phyloP scores from a whole-genome alignment of 2,888 invertebrate species.

The Trichacis sp. region DNA sequence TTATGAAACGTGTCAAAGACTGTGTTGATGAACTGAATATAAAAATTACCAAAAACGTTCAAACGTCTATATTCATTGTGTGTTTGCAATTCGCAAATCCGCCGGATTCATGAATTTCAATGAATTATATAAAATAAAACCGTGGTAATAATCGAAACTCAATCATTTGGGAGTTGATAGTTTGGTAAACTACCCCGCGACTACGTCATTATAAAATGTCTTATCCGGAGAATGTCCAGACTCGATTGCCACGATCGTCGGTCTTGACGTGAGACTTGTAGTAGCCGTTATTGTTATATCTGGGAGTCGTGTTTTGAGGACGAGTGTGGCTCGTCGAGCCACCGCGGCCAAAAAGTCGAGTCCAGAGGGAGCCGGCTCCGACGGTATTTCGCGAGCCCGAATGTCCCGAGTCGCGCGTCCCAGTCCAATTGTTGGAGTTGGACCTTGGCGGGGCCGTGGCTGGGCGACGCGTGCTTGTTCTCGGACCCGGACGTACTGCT shows the following conservation, averaged over 20 bases:
- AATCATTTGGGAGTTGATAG: too few relatives aligned
- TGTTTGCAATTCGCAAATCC: too few relatives aligned
- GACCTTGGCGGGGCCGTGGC: conserved; percentile 50
- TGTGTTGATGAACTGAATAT: too few relatives aligned
- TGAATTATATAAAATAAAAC: too few relatives aligned
- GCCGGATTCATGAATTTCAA: too few relatives aligned
- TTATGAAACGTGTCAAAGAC: too few relatives aligned
- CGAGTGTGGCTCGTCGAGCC: conserved; percentile 24
- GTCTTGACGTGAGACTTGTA: conserved; percentile 54
- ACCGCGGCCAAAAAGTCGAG: conserved; percentile 50
- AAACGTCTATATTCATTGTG: too few relatives aligned
- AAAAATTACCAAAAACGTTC: too few relatives aligned
- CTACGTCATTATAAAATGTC: too few relatives aligned
- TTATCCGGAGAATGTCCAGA: conserved; percentile 66
- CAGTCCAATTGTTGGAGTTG: conserved; percentile 55
- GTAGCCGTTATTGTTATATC: conserved; percentile 48
- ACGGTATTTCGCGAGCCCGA: conserved; percentile 54
- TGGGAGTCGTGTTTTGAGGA: conserved; percentile 28
- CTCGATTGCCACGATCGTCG: conserved; percentile 57
- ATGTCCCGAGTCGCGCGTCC: conserved; percentile 46
- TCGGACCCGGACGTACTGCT: too few relatives aligned
- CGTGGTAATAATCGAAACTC: too few relatives aligned
- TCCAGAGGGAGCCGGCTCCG: conserved; percentile 52
- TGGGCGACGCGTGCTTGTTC: conserved; percentile 20
- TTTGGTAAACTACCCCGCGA: too few relatives aligned